Percentiles rank a stretch among this genome's conserved stretches.
These are phyloP conservation scores for Cervus canadensis DNA, from an alignment of 2,113 vertebrate genomes.

Conservation along the genomic window DNA sequence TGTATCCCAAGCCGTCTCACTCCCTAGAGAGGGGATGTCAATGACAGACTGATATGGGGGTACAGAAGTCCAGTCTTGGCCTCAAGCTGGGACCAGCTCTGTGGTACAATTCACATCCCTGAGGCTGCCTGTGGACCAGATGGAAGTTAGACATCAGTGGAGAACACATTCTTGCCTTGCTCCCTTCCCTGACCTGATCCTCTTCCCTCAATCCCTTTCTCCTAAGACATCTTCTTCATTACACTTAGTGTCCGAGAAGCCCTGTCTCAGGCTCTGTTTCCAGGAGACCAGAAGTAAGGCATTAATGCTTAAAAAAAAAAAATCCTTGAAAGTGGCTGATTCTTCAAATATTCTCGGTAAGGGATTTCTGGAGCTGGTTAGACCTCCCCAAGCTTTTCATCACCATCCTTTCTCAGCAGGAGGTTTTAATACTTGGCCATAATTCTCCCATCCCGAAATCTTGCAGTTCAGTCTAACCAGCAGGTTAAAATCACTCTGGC, in stretches of 20 bases:
- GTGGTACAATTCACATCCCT: too few relatives aligned
- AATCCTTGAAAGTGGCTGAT: too few relatives aligned
- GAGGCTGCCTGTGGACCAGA: too few relatives aligned
- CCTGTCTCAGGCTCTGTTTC: neutral
- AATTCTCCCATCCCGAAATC: neutral
- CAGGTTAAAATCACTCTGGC: neutral
- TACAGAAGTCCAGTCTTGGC: neutral
- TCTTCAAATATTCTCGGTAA: neutral
- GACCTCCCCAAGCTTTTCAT: neutral
- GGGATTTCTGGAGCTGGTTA: neutral
- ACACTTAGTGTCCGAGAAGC: neutral
- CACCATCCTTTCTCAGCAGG: neutral
- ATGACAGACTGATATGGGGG: rapidly evolving
- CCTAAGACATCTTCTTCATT: neutral
- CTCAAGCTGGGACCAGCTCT: neutral
- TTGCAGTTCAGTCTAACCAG: neutral
- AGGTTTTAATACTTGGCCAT: neutral
- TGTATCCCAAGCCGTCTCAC: neutral
- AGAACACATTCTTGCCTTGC: too few relatives aligned
- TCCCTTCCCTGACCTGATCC: neutral
- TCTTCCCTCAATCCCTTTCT: neutral
- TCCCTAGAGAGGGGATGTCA: too few relatives aligned
- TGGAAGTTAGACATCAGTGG: neutral
- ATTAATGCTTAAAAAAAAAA: neutral
- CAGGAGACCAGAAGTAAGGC: neutral